These are phyloP conservation scores for Erinaceus europaeus DNA, from an alignment of 2,113 vertebrate species.

Conservation along the genomic window DNA sequence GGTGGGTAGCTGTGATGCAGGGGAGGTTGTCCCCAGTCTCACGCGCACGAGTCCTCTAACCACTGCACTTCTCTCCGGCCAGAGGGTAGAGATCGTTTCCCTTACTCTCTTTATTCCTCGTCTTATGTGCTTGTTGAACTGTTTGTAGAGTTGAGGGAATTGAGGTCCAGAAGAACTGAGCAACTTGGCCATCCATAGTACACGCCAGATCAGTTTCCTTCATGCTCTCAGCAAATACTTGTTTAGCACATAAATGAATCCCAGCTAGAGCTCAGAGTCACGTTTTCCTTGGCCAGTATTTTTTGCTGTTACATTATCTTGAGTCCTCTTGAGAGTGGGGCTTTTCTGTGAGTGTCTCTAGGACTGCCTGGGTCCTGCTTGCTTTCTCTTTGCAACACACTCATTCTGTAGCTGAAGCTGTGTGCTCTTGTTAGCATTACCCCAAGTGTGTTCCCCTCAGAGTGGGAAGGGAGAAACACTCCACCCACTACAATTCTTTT, in stretches of 20 bases:
- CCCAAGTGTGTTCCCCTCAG: slow-evolving; percentile 47
- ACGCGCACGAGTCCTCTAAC: neutral
- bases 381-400: slow-evolving; percentile 44
- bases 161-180: slow-evolving; percentile 11
- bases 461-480: slow-evolving; percentile 59
- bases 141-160: neutral
- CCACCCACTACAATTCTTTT: slow-evolving; percentile 65
- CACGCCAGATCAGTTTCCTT: neutral
- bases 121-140: no score
- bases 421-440: slow-evolving; percentile 30
- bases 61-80: neutral
- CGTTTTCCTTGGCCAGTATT: neutral
- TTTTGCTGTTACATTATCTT: neutral
- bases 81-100: no score
- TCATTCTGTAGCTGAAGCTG: slow-evolving; percentile 49
- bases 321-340: neutral
- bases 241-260: slow-evolving; percentile 25
- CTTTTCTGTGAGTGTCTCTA: slow-evolving; percentile 4
- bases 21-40: neutral
- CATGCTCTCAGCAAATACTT: slow-evolving; percentile 21
- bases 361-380: neutral
- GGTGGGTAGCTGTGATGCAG: neutral
- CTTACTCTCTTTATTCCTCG: slow-evolving; percentile 1
- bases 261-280: neutral
- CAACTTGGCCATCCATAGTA: slow-evolving; percentile 8